Conservation (phyloP, 2,113 vertebrate species). For the Nothoprocta perdicaria region DNA sequence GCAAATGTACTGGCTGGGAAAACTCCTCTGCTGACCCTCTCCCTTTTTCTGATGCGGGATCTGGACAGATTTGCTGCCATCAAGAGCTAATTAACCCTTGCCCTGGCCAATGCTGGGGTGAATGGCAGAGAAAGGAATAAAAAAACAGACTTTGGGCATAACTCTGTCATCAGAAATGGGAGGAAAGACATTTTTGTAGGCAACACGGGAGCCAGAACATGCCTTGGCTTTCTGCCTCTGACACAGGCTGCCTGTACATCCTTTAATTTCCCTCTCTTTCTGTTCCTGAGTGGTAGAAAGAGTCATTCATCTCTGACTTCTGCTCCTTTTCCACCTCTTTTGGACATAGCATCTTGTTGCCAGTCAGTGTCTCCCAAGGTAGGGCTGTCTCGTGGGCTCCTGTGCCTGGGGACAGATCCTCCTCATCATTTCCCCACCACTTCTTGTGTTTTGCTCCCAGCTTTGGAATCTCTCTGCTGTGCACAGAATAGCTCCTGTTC, state of each 20-base stretch:
- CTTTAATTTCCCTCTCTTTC: neutral
- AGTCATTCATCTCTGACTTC: neutral
- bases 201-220: neutral
- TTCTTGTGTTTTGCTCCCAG: neutral
- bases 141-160: neutral
- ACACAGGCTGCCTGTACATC: neutral
- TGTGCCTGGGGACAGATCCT: neutral
- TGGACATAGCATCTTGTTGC: neutral
- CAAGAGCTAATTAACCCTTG: neutral
- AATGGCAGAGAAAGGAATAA: neutral
- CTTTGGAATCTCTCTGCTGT: neutral
- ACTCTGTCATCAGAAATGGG: neutral
- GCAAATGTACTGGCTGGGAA: neutral
- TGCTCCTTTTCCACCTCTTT: neutral
- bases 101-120: neutral
- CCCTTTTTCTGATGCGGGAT: neutral
- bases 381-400: neutral
- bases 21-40: neutral
- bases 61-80: neutral
- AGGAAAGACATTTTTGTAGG: neutral
- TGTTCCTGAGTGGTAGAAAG: neutral
- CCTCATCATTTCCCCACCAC: neutral
- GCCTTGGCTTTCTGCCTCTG: neutral
- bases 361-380: neutral
- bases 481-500: neutral